phyloP scores from a whole-genome alignment of 2,888 invertebrate species.

The Idaea biselata region DNA sequence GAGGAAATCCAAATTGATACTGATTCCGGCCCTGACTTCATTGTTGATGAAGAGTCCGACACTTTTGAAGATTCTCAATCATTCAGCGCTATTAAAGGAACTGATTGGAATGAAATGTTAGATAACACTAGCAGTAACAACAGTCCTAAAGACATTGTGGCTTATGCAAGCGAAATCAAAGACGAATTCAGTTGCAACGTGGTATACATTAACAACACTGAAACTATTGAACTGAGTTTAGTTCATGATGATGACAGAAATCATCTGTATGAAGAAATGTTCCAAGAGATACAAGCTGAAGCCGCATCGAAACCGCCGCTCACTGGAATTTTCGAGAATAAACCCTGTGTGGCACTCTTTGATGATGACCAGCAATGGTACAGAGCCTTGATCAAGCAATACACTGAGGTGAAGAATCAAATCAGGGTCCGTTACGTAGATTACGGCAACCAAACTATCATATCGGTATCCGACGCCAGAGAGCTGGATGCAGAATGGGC shows the following conservation, averaged over 20 bases:
- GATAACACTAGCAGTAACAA: constrained; percentile 45
- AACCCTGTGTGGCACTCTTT: constrained; percentile 83
- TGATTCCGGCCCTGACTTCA: constrained; percentile 59
- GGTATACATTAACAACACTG: constrained; percentile 49
- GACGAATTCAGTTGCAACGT: constrained; percentile 56
- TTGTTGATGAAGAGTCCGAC: constrained; percentile 47
- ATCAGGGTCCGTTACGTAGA: constrained; percentile 87
- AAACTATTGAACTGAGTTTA: constrained; percentile 56
- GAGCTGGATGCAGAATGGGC: constrained; percentile 74
- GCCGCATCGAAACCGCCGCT: constrained; percentile 65
- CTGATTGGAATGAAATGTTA: constrained; percentile 57
- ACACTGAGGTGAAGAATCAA: constrained; percentile 56
- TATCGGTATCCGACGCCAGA: constrained; percentile 67
- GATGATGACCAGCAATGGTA: constrained; percentile 85
- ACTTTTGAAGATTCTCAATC: constrained; percentile 41
- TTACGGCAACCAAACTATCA: constrained; percentile 84
- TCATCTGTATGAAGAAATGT: constrained; percentile 70
- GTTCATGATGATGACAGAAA: constrained; percentile 61
- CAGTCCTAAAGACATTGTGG: constrained; percentile 33
- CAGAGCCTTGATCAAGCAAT: constrained; percentile 82
- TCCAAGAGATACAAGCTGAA: constrained; percentile 70
- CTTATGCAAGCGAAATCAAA: constrained; percentile 40
- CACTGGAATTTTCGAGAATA: constrained; percentile 64
- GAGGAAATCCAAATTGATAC: constrained; percentile 28
- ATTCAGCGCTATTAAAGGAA: constrained; percentile 37